phyloP scores from a whole-genome alignment of 1,140 invertebrate species.

The Hydropsyche tenuis region DNA sequence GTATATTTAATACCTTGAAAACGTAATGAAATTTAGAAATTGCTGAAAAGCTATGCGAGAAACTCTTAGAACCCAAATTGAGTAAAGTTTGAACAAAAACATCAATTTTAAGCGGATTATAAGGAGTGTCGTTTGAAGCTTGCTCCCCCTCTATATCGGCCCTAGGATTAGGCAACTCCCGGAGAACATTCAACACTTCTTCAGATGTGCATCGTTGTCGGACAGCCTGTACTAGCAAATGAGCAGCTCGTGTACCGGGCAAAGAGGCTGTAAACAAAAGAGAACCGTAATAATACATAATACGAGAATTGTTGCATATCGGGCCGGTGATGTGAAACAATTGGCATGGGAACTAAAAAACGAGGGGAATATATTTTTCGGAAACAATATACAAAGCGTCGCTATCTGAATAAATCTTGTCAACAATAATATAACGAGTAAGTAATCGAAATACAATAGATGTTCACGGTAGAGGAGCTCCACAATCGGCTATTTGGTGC shows the following conservation, averaged over 20 bases:
- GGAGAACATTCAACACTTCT: slow-evolving; percentile 88
- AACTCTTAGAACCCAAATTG: slow-evolving; percentile 93
- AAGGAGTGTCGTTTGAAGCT: slow-evolving; percentile 66
- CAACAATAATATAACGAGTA: neutral
- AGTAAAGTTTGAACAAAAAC: slow-evolving; percentile 96
- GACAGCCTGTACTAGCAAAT: slow-evolving; percentile 84
- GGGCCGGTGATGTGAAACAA: neutral
- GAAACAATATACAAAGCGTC: too few species aligned
- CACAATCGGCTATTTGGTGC: slow-evolving; percentile 25
- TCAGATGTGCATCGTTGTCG: slow-evolving; percentile 88
- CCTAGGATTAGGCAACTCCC: slow-evolving; percentile 80
- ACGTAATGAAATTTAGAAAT: slow-evolving; percentile 96
- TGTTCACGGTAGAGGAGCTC: slow-evolving; percentile 14
- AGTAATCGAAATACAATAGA: slow-evolving; percentile 14
- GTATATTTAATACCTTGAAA: slow-evolving; percentile 88
- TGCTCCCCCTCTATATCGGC: slow-evolving; percentile 73
- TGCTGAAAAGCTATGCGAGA: slow-evolving; percentile 97
- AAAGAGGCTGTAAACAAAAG: slow-evolving; percentile 68
- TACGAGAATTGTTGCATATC: neutral
- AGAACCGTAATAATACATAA: slow-evolving; percentile 11
- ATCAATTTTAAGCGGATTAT: slow-evolving; percentile 93
- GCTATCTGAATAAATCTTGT: too few species aligned
- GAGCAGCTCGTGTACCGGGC: slow-evolving; percentile 82
- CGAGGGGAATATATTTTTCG: too few species aligned
- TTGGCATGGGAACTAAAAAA: neutral